Percentiles rank a stretch among this genome's conserved stretches.
Evolutionary conservation across 2,888 invertebrate genomes (phyloP).

Genomic region (Lithodes maja): DNA sequence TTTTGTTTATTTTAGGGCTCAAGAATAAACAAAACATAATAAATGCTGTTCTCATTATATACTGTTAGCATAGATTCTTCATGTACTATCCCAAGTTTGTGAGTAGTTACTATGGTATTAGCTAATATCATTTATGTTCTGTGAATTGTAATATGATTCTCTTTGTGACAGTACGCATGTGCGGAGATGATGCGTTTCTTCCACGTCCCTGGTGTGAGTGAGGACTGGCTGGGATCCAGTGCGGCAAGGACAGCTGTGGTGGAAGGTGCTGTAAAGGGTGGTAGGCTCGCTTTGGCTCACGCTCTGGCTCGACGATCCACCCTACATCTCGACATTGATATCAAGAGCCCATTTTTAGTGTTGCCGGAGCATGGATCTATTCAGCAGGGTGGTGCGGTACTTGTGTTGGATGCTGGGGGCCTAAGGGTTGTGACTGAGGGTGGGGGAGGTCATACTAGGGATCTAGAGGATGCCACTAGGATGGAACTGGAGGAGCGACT

Average conservation of each 20-base stretch:
- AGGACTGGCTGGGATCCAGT: slow-evolving; percentile 60
- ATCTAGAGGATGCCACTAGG: slow-evolving; percentile 84
- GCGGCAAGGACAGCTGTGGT: slow-evolving; percentile 70
- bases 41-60: too few relatives aligned
- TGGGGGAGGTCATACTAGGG: slow-evolving; percentile 79
- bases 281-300: slow-evolving; percentile 77
- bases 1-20: too few relatives aligned
- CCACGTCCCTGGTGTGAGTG: slow-evolving; percentile 74
- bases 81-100: too few relatives aligned
- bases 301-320: slow-evolving; percentile 79
- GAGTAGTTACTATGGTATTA: too few relatives aligned
- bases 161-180: slow-evolving; percentile 80
- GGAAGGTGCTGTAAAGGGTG: slow-evolving; percentile 75
- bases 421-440: slow-evolving; percentile 83
- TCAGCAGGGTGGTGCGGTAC: slow-evolving; percentile 79
- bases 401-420: slow-evolving; percentile 84
- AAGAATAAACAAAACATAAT: too few relatives aligned
- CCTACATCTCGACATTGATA: slow-evolving; percentile 83
- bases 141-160: too few relatives aligned
- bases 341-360: slow-evolving; percentile 85
- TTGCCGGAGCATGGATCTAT: slow-evolving; percentile 84
- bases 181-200: slow-evolving; percentile 84
- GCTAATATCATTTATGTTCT: too few relatives aligned
- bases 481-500: slow-evolving; percentile 88
- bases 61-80: too few relatives aligned